Conservation (phyloP, 2,113 vertebrate genomes). For the Pangasianodon gigas region DNA sequence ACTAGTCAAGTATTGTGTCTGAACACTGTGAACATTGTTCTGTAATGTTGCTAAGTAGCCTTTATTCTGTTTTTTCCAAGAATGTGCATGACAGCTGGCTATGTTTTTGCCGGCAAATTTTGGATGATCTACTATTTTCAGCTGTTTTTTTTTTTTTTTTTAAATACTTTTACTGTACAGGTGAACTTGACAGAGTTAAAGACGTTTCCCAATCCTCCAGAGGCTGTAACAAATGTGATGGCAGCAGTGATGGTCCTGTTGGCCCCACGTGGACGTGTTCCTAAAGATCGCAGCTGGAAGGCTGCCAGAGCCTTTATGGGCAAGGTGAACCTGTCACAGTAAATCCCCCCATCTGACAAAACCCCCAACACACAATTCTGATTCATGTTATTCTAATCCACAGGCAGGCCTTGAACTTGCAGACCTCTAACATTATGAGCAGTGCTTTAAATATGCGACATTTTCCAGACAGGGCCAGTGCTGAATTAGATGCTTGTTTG, state of each 20-base stretch:
- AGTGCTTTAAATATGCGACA: conserved; percentile 40
- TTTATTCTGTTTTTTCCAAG: not conserved
- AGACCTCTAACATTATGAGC: conserved; percentile 50
- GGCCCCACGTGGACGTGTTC: conserved; percentile 71
- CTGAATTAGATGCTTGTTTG: conserved; percentile 31
- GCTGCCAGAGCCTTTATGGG: conserved; percentile 79
- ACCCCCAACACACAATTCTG: conserved; percentile 52
- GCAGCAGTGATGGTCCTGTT: conserved; percentile 83
- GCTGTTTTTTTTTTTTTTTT: not conserved
- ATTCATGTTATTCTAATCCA: conserved; percentile 71
- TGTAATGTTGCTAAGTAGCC: not conserved
- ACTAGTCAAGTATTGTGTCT: not conserved
- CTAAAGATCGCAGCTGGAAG: conserved; percentile 81
- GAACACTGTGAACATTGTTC: not conserved
- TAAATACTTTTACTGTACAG: conserved; percentile 57
- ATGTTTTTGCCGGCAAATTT: not conserved
- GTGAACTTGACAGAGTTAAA: conserved; percentile 84
- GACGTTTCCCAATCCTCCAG: conserved; percentile 78
- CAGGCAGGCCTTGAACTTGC: conserved; percentile 66
- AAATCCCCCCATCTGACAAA: conserved; percentile 57
- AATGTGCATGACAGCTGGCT: not conserved
- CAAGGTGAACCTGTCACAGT: conserved; percentile 76
- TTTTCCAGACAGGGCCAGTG: conserved; percentile 3
- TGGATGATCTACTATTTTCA: not conserved
- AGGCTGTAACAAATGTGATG: conserved; percentile 78